phyloP scores from a whole-genome alignment of 2,888 invertebrate species.

The Campoplex capitator region DNA sequence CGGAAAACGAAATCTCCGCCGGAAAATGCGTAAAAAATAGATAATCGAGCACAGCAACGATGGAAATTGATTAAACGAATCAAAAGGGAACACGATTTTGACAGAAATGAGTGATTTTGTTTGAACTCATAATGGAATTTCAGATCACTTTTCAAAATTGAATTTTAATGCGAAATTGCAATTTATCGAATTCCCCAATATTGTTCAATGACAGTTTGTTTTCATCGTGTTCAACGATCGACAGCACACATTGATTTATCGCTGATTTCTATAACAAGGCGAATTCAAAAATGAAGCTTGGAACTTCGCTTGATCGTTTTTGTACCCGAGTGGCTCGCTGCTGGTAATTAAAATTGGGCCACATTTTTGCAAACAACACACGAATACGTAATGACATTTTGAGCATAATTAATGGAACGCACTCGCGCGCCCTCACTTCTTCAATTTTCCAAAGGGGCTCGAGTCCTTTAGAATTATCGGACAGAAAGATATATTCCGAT shows the following conservation, averaged over 20 bases:
- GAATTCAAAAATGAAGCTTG: neutral
- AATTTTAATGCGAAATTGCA: neutral
- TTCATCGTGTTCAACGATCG: neutral
- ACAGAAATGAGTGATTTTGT: neutral
- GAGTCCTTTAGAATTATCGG: neutral
- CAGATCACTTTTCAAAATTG: neutral
- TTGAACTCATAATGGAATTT: too few relatives aligned
- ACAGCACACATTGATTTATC: neutral
- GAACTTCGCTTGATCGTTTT: neutral
- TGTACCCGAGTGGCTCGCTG: neutral
- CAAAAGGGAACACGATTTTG: neutral
- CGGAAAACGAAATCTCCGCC: neutral
- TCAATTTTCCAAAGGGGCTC: too few relatives aligned
- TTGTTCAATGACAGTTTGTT: neutral
- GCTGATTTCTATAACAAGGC: neutral
- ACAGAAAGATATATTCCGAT: neutral
- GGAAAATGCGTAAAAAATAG: neutral
- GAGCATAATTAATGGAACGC: neutral
- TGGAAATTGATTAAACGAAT: neutral
- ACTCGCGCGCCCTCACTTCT: neutral
- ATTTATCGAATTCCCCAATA: neutral
- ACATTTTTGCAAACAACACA: neutral
- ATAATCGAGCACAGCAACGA: too few relatives aligned
- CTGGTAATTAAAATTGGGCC: neutral
- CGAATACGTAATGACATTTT: neutral